Conservation (phyloP, 2,113 vertebrate species). For the Eulacestoma nigropectus region DNA sequence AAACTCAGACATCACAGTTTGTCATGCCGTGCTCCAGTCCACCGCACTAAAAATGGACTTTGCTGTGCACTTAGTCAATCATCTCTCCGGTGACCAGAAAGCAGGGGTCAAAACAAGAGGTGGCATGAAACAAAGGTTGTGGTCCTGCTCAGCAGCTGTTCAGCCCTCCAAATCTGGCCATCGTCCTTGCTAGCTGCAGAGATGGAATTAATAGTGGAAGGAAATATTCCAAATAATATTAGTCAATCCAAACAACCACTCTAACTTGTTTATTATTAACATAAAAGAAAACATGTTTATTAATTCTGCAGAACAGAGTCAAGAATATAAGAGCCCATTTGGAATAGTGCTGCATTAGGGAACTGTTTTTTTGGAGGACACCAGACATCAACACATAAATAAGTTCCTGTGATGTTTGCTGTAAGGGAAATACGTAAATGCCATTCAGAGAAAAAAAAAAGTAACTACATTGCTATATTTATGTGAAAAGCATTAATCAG, state of each 20-base stretch:
- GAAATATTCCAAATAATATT: not conserved
- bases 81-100: slow-evolving; percentile 49
- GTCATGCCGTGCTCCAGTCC: slow-evolving; percentile 50
- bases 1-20: slow-evolving; percentile 48
- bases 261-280: not conserved
- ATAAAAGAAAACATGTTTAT: not conserved
- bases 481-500: not conserved
- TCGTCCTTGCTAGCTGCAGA: not conserved
- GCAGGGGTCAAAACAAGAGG: slow-evolving; percentile 33
- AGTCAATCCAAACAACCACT: not conserved
- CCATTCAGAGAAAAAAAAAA: not conserved
- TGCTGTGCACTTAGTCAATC: slow-evolving; percentile 16
- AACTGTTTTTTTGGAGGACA: not conserved
- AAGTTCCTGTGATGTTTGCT: not conserved
- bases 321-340: not conserved
- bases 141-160: slow-evolving; percentile 37
- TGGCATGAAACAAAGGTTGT: slow-evolving; percentile 30
- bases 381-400: not conserved
- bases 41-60: slow-evolving; percentile 41
- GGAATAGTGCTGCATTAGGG: not conserved
- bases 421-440: not conserved
- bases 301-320: not conserved
- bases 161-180: slow-evolving; percentile 43
- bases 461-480: not conserved
- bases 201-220: not conserved